Percentiles rank a stretch among this genome's conserved stretches.
Conservation (phyloP, 1,140 invertebrate species). For the Bathynomus jamesi region DNA sequence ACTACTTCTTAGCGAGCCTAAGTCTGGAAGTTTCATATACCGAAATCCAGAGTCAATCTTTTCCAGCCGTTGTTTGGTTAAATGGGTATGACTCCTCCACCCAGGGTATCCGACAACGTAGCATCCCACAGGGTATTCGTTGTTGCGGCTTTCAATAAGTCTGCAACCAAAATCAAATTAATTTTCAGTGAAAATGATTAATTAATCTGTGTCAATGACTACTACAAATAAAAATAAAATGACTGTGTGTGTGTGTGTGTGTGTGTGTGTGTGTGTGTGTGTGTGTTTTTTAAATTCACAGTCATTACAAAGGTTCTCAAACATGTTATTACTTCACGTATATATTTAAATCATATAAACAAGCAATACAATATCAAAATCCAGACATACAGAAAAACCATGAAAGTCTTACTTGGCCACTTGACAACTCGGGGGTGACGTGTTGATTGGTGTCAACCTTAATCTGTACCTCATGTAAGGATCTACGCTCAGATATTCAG, state of each 20-base stretch:
- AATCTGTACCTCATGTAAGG: slow-evolving; percentile 28
- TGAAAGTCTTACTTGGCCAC: slow-evolving; percentile 23
- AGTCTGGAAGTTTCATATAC: slow-evolving; percentile 4
- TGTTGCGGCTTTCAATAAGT: slow-evolving; percentile 4
- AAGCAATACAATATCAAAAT: not conserved
- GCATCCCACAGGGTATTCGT: not conserved
- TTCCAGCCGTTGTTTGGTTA: not conserved
- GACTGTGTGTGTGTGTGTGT: no score
- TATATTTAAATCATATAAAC: no score
- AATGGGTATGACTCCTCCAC: slow-evolving; percentile 1
- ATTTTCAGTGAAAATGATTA: no score
- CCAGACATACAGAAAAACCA: not conserved
- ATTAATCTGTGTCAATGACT: no score
- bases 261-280: no score
- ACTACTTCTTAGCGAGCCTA: not conserved
- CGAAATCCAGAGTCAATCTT: not conserved
- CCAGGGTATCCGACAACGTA: not conserved
- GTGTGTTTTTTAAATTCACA: no score
- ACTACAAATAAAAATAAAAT: no score
- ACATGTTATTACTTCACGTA: no score
- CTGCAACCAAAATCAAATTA: not conserved
- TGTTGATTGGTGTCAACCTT: not conserved
- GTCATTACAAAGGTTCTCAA: no score
- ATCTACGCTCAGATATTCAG: slow-evolving; percentile 31
- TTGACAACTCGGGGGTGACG: slow-evolving; percentile 14